A percentile compares a stretch with the other conserved stretches of the same genome.
Evolutionary conservation across 1,140 invertebrate genomes (phyloP).

Genomic region (Trachymyrmex septentrionalis): DNA sequence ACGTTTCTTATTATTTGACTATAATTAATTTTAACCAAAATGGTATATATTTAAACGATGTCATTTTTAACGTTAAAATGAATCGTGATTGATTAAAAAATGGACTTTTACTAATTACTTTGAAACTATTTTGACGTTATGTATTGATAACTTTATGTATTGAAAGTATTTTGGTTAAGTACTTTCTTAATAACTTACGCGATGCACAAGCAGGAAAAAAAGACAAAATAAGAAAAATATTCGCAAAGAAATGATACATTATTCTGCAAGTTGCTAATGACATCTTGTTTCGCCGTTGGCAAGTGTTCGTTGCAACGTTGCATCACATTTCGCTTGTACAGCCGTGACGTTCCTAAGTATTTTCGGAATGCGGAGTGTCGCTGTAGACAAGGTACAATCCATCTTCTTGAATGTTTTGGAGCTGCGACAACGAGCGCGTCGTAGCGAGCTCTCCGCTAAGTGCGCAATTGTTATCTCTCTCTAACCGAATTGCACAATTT

Average conservation of each 20-base stretch:
- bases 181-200: background rate
- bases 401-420: conserved; percentile 24
- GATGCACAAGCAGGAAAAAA: background rate
- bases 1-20: background rate
- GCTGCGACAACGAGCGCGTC: background rate
- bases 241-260: background rate
- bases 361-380: conserved; percentile 35
- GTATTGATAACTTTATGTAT: too few species aligned
- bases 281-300: background rate
- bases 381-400: conserved; percentile 10
- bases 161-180: too few species aligned
- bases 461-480: conserved; percentile 46
- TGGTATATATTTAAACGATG: too few species aligned
- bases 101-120: too few species aligned
- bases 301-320: conserved; percentile 8
- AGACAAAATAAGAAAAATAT: background rate
- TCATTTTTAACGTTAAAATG: background rate
- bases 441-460: conserved; percentile 14
- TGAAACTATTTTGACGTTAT: too few species aligned
- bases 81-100: too few species aligned
- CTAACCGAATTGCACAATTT: conserved; percentile 54
- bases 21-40: background rate
- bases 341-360: conserved; percentile 29
- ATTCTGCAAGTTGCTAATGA: conserved; percentile 12
- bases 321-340: conserved; percentile 9